A percentile compares a stretch with the other conserved stretches of the same genome.
Evolutionary conservation across 1,140 invertebrate species (phyloP).

Genomic region (Conus betulinus): DNA sequence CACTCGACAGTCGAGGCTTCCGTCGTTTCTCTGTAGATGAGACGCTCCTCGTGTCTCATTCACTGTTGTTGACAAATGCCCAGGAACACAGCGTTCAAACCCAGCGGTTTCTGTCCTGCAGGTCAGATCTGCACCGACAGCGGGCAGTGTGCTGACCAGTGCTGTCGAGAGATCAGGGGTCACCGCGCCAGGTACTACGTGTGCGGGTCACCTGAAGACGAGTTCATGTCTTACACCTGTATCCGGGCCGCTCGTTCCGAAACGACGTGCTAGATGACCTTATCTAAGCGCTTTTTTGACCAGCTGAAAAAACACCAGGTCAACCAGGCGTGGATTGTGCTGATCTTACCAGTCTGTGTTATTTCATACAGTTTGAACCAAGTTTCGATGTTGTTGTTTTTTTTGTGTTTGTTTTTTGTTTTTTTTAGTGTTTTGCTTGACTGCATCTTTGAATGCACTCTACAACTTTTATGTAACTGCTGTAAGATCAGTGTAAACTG

Average conservation of each 20-base stretch:
- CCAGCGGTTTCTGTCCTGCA: neutral
- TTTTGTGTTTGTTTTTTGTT: too few species aligned
- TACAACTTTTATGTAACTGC: too few species aligned
- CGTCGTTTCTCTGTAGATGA: too few species aligned
- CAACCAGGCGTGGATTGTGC: neutral
- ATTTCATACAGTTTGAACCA: neutral
- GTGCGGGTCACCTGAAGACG: constrained; percentile 22
- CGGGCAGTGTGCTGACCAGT: constrained; percentile 19
- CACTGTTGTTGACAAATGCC: neutral
- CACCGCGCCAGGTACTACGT: constrained; percentile 24
- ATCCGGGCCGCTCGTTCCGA: constrained; percentile 17
- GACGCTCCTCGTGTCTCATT: too few species aligned
- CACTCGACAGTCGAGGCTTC: too few species aligned
- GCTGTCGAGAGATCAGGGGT: constrained; percentile 33
- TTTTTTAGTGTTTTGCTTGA: too few species aligned
- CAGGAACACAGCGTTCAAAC: neutral
- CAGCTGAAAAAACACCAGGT: neutral
- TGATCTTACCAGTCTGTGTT: neutral
- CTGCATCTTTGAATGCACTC: too few species aligned
- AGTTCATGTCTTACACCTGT: constrained; percentile 25
- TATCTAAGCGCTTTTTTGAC: constrained; percentile 4
- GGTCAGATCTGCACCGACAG: constrained; percentile 28
- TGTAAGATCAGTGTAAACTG: too few species aligned
- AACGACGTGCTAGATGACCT: constrained; percentile 36
- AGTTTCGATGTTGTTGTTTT: too few species aligned